Conservation (phyloP, 2,113 vertebrate genomes). For the Tachysurus vachellii region DNA sequence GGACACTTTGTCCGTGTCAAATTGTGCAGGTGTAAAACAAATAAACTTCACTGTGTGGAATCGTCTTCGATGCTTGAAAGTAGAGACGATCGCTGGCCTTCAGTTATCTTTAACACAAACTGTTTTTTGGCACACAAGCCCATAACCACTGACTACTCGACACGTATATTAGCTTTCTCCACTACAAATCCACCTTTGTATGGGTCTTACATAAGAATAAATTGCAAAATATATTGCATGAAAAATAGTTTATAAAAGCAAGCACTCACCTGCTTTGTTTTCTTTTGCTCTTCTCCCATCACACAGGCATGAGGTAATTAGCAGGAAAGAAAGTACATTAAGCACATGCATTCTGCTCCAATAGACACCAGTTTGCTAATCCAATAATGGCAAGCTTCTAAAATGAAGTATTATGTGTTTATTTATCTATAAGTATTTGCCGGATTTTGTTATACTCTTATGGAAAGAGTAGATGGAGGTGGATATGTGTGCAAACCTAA, state of each 20-base stretch:
- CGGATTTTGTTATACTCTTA: neutral
- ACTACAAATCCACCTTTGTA: neutral
- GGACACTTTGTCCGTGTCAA: neutral
- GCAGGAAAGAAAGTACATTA: constrained; percentile 62
- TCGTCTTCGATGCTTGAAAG: too few relatives aligned
- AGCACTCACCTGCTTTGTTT: constrained; percentile 64
- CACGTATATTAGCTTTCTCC: neutral
- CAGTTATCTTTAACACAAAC: neutral
- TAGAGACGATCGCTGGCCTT: too few relatives aligned
- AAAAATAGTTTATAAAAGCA: neutral
- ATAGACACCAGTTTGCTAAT: neutral
- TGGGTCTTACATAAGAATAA: neutral
- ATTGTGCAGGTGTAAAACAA: neutral
- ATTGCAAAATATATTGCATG: neutral
- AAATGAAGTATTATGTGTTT: too few relatives aligned
- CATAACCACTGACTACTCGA: neutral
- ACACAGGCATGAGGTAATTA: constrained; percentile 59
- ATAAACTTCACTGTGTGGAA: neutral
- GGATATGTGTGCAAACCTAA: neutral
- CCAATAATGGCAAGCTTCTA: neutral
- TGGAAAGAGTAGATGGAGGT: neutral
- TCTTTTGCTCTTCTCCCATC: constrained; percentile 63
- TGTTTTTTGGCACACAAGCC: neutral
- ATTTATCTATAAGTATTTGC: neutral
- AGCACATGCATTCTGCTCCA: constrained; percentile 59